phyloP scores from a whole-genome alignment of 2,888 invertebrate species.

The Euzetes globulus region DNA sequence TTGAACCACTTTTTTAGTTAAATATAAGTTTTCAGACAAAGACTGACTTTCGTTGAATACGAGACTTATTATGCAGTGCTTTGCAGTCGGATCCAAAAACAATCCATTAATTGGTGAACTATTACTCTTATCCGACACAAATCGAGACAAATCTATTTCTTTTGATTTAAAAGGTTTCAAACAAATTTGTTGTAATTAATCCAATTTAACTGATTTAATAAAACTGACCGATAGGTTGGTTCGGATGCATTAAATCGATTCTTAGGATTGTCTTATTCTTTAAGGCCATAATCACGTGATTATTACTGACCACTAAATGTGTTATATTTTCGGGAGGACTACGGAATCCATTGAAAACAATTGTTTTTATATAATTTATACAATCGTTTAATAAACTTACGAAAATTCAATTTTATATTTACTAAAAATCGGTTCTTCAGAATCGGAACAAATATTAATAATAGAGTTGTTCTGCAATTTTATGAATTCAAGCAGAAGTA shows the following conservation, averaged over 20 bases:
- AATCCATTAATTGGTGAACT: conserved; percentile 49
- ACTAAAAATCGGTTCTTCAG: conserved; percentile 72
- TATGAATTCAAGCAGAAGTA: background rate
- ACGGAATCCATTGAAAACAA: no score
- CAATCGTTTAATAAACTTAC: conserved; percentile 34
- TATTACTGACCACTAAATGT: conserved; percentile 71
- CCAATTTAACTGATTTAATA: no score
- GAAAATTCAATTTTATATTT: conserved; percentile 55
- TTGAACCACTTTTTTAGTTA: conserved; percentile 60
- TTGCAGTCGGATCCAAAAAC: conserved; percentile 77
- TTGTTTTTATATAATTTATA: no score
- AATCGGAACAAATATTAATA: conserved; percentile 30
- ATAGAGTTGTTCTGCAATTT: conserved; percentile 24
- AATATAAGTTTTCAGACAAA: conserved; percentile 66
- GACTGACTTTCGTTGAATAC: conserved; percentile 50
- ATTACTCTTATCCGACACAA: conserved; percentile 36
- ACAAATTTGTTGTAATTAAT: no score
- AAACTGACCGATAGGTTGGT: conserved; percentile 52
- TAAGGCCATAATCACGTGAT: conserved; percentile 74
- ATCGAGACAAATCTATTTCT: conserved; percentile 66
- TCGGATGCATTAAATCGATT: conserved; percentile 69
- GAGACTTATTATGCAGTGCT: conserved; percentile 71
- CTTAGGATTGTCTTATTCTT: conserved; percentile 70
- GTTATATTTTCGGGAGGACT: conserved; percentile 69
- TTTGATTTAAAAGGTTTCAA: no score